Evolutionary conservation across 1,140 invertebrate genomes (phyloP), one percentile per base, ranked within the genome.

Genomic region (Galendromus occidentalis): DNA sequence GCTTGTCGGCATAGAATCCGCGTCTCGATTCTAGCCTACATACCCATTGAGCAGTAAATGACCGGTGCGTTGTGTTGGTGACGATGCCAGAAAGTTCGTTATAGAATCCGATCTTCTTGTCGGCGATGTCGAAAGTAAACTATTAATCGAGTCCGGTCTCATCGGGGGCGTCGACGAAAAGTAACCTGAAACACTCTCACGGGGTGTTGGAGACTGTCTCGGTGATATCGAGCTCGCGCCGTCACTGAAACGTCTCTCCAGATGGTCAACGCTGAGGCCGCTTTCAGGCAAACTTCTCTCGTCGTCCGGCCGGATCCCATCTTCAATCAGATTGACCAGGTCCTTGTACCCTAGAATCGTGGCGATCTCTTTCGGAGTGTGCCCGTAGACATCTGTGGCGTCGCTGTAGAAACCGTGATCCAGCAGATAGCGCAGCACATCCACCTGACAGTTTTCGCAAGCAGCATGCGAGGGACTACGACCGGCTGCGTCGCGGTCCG

Each of bases 401-500:
- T 25, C 12, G 33, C 47, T 59, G 64, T 66, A 45, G 18, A 59
- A 66, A 30, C 33, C 59, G 63, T 68, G 39, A 41, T 67, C 44
- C 7, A 71, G 29, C 14, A 71, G 47, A 65, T 64, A 71, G 20
- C 42, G 22, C 17, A 71, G 65, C 28, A 67, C 55, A 17, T 69
- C 66, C 39, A 64, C 30, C 42, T 67, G 39, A 64, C 69, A 65
- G 39, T 65, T 67, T 66, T 71, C 70, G 33, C 64, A 65, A 33
- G 70, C 64, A 71, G 70, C 41, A 68, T 72, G 69, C 69, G 76
- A 44, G 69, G 70, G 65, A 70, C 70, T 45, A 70, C 72, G 47
- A 68, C 68, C 51, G 69, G 70, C 45, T 69, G 69, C 63, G 71
- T 74, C 64, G 71, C 65, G 64, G 68, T 80, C 78, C 1, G 79